phyloP scores from a whole-genome alignment of 2,797 vertebrate genomes.

The Lycodopsis pacificus region DNA sequence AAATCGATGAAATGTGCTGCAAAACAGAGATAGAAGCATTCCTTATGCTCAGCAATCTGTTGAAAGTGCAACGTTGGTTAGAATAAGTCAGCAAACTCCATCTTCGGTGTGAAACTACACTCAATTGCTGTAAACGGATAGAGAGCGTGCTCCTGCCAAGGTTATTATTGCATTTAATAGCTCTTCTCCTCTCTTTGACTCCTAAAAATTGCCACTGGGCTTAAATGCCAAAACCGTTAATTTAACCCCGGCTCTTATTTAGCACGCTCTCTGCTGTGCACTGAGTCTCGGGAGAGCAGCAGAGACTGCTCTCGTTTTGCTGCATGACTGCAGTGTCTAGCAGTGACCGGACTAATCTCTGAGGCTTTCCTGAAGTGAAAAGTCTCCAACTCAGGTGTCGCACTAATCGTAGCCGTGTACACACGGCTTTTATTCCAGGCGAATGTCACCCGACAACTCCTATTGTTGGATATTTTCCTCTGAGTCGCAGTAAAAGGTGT shows the following conservation, averaged over 20 bases:
- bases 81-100: slow-evolving; percentile 31
- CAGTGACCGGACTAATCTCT: slow-evolving; percentile 48
- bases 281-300: slow-evolving; percentile 61
- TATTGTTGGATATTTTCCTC: slow-evolving; percentile 2
- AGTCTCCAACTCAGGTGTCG: slow-evolving; percentile 38
- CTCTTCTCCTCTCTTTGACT: slow-evolving; percentile 48
- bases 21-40: slow-evolving; percentile 28
- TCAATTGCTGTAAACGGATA: slow-evolving; percentile 29
- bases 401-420: slow-evolving; percentile 23
- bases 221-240: slow-evolving; percentile 57
- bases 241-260: slow-evolving; percentile 58
- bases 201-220: slow-evolving; percentile 57
- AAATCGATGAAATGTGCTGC: slow-evolving; percentile 53
- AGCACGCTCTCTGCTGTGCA: slow-evolving; percentile 46
- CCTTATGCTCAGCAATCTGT: slow-evolving; percentile 18
- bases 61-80: slow-evolving; percentile 46
- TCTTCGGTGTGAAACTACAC: slow-evolving; percentile 23
- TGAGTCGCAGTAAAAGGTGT: slow-evolving; percentile 10
- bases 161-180: slow-evolving; percentile 72
- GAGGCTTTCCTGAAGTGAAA: slow-evolving; percentile 37
- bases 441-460: slow-evolving; percentile 10
- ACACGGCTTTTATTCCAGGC: slow-evolving; percentile 3
- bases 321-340: slow-evolving; percentile 75
- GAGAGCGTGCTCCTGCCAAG: slow-evolving; percentile 34
- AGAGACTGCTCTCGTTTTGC: slow-evolving; percentile 68